Conservation (phyloP, 2,113 vertebrate species). For the Chamaea fasciata region DNA sequence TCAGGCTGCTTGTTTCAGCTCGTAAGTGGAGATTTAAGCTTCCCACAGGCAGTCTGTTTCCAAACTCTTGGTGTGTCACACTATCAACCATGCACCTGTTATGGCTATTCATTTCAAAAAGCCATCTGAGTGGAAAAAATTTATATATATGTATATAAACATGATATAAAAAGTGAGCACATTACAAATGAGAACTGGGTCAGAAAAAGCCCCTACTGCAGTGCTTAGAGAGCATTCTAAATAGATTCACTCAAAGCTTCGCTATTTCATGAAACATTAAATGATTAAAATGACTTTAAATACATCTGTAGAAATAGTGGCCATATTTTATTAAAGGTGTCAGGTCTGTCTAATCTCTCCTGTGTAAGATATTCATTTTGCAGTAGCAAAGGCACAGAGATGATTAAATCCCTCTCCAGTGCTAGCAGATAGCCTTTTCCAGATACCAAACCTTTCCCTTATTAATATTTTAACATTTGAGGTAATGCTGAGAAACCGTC, state of each 20-base stretch:
- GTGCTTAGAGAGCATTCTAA: neutral
- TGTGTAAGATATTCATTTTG: conserved; percentile 23
- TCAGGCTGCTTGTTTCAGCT: neutral
- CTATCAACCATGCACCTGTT: neutral
- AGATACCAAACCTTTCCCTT: conserved; percentile 1
- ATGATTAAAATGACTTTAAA: conserved; percentile 46
- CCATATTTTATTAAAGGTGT: conserved; percentile 41
- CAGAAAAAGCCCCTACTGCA: no score
- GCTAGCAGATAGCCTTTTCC: neutral
- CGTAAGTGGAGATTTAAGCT: neutral
- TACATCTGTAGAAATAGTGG: conserved; percentile 30
- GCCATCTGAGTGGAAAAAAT: neutral
- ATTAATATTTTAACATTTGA: conserved; percentile 32
- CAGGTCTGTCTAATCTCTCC: conserved; percentile 30
- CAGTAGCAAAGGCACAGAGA: conserved; percentile 13
- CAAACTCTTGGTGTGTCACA: neutral
- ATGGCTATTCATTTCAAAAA: neutral
- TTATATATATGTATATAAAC: neutral
- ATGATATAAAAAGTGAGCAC: conserved; percentile 6
- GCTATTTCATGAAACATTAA: conserved; percentile 51
- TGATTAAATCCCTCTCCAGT: conserved; percentile 22
- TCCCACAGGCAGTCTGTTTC: neutral
- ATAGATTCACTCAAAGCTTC: conserved; percentile 30
- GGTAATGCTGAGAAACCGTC: neutral
- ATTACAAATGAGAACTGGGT: conserved; percentile 13